Evolutionary conservation across 2,888 invertebrate genomes (phyloP).

Genomic region (Drosophila setosimentum): DNA sequence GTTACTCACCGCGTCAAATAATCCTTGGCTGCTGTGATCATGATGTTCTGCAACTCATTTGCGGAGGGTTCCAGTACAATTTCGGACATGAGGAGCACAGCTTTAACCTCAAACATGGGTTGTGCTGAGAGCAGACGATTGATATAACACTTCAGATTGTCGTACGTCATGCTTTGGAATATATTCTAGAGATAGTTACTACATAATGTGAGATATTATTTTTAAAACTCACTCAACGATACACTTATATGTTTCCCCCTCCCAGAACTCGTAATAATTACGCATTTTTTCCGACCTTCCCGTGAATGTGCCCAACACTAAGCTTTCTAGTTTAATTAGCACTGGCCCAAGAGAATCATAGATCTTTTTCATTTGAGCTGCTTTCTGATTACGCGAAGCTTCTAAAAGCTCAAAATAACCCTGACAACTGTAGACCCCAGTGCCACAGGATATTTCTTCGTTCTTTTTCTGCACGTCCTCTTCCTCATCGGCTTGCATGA

Average conservation of each 20-base stretch:
- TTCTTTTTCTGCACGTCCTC: slow-evolving; percentile 17
- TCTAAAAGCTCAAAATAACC: slow-evolving; percentile 90
- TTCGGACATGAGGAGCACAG: slow-evolving; percentile 90
- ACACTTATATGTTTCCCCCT: slow-evolving; percentile 90
- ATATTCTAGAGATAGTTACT: background rate
- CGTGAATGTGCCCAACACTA: slow-evolving; percentile 92
- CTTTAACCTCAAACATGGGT: slow-evolving; percentile 92
- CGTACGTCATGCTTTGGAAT: slow-evolving; percentile 87
- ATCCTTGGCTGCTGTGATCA: slow-evolving; percentile 91
- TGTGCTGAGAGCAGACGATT: slow-evolving; percentile 86
- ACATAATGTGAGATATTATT: background rate
- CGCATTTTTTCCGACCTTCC: slow-evolving; percentile 91
- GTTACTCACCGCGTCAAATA: slow-evolving; percentile 89
- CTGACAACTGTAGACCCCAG: slow-evolving; percentile 73
- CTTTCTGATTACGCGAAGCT: slow-evolving; percentile 88
- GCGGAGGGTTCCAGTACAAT: slow-evolving; percentile 91
- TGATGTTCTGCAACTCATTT: slow-evolving; percentile 91
- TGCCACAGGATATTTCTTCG: slow-evolving; percentile 63
- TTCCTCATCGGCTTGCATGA: slow-evolving; percentile 41
- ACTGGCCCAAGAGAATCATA: slow-evolving; percentile 93
- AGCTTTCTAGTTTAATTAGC: slow-evolving; percentile 93
- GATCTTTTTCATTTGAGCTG: slow-evolving; percentile 89
- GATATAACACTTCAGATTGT: slow-evolving; percentile 90
- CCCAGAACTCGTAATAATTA: slow-evolving; percentile 93
- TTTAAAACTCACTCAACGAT: slow-evolving; percentile 86